Percentiles rank a stretch among this genome's conserved stretches.
These are phyloP conservation scores for Caenorhabditis macrosperma DNA, from an alignment of 2,888 invertebrate species.

Conservation along the genomic window DNA sequence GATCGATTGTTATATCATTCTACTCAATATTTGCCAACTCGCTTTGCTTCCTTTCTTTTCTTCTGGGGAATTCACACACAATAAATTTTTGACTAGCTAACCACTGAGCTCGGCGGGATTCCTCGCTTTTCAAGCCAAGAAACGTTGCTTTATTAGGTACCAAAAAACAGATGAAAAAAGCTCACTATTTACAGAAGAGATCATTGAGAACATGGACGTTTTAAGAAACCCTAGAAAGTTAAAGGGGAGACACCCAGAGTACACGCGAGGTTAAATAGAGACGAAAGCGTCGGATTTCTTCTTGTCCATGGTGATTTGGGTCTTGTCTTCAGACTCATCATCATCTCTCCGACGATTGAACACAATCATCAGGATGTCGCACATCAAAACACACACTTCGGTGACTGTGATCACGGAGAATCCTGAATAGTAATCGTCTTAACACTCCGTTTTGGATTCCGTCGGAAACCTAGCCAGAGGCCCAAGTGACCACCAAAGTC, in stretches of 20 bases:
- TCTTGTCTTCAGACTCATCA: constrained; percentile 30
- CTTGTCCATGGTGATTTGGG: constrained; percentile 27
- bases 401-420: constrained; percentile 78
- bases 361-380: constrained; percentile 60
- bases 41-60: constrained; percentile 44
- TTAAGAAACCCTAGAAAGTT: constrained; percentile 19
- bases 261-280: constrained; percentile 32
- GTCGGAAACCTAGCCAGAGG: constrained; percentile 67
- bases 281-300: constrained; percentile 52
- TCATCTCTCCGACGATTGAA: constrained; percentile 49
- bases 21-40: constrained; percentile 23
- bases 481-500: constrained; percentile 75
- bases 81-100: constrained; percentile 46
- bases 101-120: neutral
- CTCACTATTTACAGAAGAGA: constrained; percentile 47
- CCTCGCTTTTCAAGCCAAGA: no score
- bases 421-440: constrained; percentile 40
- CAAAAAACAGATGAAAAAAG: neutral
- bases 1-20: constrained; percentile 46
- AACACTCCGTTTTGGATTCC: neutral
- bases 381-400: constrained; percentile 74
- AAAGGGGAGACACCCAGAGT: constrained; percentile 9
- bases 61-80: constrained; percentile 45
- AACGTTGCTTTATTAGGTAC: no score
- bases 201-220: constrained; percentile 16